Evolutionary conservation across 2,797 vertebrate genomes (phyloP), one percentile per base, ranked within the genome.

Genomic region (Salarias fasciatus): DNA sequence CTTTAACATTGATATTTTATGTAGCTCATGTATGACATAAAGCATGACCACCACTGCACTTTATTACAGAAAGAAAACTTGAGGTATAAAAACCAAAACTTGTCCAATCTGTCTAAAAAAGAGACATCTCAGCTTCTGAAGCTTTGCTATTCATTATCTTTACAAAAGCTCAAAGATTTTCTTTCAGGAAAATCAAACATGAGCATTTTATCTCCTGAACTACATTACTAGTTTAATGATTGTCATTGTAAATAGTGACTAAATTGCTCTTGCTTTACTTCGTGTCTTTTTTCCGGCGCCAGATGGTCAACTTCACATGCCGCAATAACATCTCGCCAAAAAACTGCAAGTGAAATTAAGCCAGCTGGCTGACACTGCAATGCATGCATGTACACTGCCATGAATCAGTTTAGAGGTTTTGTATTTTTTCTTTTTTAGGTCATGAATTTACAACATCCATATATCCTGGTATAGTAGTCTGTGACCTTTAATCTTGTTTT

Each of bases 291-390:
- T 33, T n/a, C 45, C 47, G 35, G 13, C 47, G 35, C 55, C 55
- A 58, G 55, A 58, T 58, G 55, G 55, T 48, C 55, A 40, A 55
- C 55, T 29, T 58, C 46, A 35, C 55, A 58, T 58, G 55, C 30
- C 29, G 24, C 58, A 48, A 43, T 33, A 58, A 47, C 44, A 51
- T 51, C 48, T 43, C 18, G 18, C 30, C 40, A 42, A 36, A 58
- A 35, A 58, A 35, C 44, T 58, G 35, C 24, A 59, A 36, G 36
- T 31, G 45, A 48, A 49, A 48, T 48, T 12, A 18, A 31, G 45
- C 46, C 56, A 59, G 14, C 11, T 49, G 29, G 46, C 45, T 48
- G 31, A 59, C 37, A 41, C 11, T 41, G 56, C 8, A 28, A 12
- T 9, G 6, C 12, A 41, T 31, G 30, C 12, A 11, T 45, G 12